phyloP scores from a whole-genome alignment of 2,888 invertebrate genomes.

The Acanthosepion lycidas region DNA sequence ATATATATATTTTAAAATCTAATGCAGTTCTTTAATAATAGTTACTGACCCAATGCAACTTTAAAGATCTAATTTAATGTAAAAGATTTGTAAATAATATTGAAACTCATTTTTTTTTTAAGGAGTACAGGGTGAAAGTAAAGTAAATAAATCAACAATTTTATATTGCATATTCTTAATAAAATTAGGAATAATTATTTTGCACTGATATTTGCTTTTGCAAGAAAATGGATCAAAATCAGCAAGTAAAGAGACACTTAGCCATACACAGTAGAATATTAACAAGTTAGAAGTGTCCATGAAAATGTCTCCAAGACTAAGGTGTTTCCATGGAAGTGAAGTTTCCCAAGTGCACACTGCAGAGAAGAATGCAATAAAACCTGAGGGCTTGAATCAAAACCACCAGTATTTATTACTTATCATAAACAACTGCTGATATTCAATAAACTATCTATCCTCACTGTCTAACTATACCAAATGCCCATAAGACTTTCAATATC shows the following conservation, averaged over 20 bases:
- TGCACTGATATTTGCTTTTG: background rate
- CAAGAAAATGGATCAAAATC: background rate
- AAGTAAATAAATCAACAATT: too few species aligned
- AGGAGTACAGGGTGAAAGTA: too few species aligned
- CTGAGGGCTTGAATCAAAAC: background rate
- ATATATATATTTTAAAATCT: too few species aligned
- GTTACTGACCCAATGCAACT: too few species aligned
- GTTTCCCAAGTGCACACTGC: background rate
- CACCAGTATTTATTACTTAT: background rate
- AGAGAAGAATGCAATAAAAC: background rate
- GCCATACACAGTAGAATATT: background rate
- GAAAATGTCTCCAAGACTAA: background rate
- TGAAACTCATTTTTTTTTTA: too few species aligned
- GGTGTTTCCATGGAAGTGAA: background rate
- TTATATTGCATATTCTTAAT: too few species aligned
- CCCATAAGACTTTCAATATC: background rate
- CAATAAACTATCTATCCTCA: background rate
- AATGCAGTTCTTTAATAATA: too few species aligned
- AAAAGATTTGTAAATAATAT: too few species aligned
- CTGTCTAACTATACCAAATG: background rate
- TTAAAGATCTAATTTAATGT: too few species aligned
- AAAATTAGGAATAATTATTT: background rate
- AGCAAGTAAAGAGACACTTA: background rate
- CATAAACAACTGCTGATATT: conserved; percentile 18
- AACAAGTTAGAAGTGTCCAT: background rate